phyloP scores from a whole-genome alignment of 2,113 vertebrate genomes.

The Gnathonemus echidnorhynchus region DNA sequence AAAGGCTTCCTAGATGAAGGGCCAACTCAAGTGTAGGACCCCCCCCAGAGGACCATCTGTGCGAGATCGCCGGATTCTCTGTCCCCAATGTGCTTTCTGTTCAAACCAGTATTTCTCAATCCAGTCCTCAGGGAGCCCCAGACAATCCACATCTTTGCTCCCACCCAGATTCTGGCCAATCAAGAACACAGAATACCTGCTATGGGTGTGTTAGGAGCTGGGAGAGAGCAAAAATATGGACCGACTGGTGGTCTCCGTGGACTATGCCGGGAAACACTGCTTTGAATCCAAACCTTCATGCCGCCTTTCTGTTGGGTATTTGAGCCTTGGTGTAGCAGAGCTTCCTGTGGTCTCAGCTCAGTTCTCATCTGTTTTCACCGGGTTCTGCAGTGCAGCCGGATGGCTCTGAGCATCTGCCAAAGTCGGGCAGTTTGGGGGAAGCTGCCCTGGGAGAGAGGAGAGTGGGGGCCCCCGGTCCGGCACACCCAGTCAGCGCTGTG shows the following conservation, averaged over 20 bases:
- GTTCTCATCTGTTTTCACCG: neutral
- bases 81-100: neutral
- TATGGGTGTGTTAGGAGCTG: neutral
- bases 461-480: neutral
- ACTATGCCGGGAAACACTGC: neutral
- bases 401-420: neutral
- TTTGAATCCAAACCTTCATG: neutral
- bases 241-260: neutral
- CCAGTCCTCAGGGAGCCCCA: neutral
- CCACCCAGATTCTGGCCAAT: neutral
- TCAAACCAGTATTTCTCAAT: neutral
- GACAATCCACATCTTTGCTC: neutral
- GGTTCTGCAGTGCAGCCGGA: neutral
- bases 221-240: neutral
- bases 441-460: neutral
- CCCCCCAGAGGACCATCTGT: neutral
- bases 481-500: neutral
- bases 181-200: neutral
- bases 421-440: neutral
- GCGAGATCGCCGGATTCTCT: neutral
- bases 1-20: neutral
- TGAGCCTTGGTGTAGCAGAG: neutral
- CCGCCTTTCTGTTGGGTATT: neutral
- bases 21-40: neutral
- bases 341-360: neutral